Base-by-base conservation (phyloP, 2,888 invertebrate species). In the Tenthredo notha region DNA sequence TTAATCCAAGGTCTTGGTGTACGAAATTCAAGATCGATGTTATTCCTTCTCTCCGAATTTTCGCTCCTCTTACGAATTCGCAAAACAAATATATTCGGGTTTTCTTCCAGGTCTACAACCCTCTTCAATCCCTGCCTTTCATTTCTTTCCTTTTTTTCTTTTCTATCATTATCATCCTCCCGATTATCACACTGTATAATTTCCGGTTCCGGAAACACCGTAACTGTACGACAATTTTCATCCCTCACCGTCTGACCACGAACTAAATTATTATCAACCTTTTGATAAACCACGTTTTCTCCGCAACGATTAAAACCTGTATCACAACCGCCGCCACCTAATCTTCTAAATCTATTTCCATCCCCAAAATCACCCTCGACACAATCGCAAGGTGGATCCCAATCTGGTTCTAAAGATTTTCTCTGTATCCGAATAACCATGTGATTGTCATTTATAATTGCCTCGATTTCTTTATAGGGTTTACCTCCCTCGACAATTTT, bases 401-500 rank as follows among this genome's bases (percentile, higher is more conserved):
- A 90, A 0, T 87, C 86, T 1, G 74, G 61, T 2, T 58, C 80
- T 0, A 40, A 0, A 83, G 43, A 67, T 80, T 88, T 86, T n/a
- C 87, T 89, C 84, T 92, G 91, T 29, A 90, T 86, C 25, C 92
- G 86, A n/a, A 91, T 85, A 0, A 89, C 87, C 87, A 92, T 87
- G 5, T 87, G 87, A 86, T 89, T 91, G 43, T 92, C 86, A 80
- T 93, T 93, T 50, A 93, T 89, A 1, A 89, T 84, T 0, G 89
- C 90, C 78, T 92, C 92, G 29, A 93, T 88, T 72, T 92, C 92
- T n/a, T 92, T 92, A 84, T 91, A 93, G 0, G 93, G 92, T 15
- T 87, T 47, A 4, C 90, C 89, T 2, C 85, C 90, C 2, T 82
- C 85, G 0, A 84, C 88, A n/a, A 93, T 92, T 47, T 91, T 90